Conservation (phyloP, 2,888 invertebrate genomes). For the Campoplex capitator region DNA sequence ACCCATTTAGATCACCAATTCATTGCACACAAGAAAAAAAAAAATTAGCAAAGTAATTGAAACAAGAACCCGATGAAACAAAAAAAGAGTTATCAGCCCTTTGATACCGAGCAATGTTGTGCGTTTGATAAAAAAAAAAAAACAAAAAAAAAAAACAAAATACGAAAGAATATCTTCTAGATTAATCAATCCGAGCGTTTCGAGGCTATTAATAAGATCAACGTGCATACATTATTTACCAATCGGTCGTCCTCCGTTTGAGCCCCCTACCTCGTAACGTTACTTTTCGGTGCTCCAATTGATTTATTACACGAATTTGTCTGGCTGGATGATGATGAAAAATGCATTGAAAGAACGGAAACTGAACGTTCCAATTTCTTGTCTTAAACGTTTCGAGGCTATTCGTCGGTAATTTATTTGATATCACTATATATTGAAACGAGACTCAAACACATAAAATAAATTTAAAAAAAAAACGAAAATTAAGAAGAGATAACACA, state of each 20-base stretch:
- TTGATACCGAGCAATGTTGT: constrained; percentile 81
- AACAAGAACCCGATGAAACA: constrained; percentile 67
- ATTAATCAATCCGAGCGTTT: constrained; percentile 64
- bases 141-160: constrained; percentile 66
- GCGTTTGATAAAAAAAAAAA: constrained; percentile 78
- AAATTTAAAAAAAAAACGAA: constrained; percentile 6
- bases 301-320: constrained; percentile 15
- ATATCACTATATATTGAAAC: constrained; percentile 51
- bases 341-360: constrained; percentile 3
- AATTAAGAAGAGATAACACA: constrained; percentile 23
- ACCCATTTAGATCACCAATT: constrained; percentile 81
- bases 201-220: constrained; percentile 68
- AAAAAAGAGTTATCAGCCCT: constrained; percentile 79
- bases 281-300: constrained; percentile 36
- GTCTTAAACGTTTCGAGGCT: not conserved
- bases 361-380: not conserved
- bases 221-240: constrained; percentile 59
- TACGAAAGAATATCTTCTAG: constrained; percentile 65
- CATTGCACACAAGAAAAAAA: constrained; percentile 76
- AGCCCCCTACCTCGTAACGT: constrained; percentile 23
- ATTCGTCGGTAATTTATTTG: constrained; percentile 52
- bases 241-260: constrained; percentile 44
- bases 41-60: constrained; percentile 75
- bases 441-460: constrained; percentile 56
- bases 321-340: constrained; percentile 9